These are phyloP conservation scores for Catalaphyllia jardinei DNA, from an alignment of 64 coral and sea anemone species.

Conservation along the genomic window DNA sequence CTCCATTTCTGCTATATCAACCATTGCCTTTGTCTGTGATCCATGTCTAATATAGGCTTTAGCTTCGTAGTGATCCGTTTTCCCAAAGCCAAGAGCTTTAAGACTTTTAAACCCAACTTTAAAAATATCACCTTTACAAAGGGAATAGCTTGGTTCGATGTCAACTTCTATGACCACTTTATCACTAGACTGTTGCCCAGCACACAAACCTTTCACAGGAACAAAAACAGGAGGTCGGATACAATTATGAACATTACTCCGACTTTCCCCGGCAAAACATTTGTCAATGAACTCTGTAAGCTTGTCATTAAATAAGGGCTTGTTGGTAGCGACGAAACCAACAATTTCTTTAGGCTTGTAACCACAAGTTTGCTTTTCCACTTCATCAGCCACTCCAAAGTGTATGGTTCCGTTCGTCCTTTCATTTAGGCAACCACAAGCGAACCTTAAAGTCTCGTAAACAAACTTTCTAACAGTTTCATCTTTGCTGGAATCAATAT, in stretches of 20 bases:
- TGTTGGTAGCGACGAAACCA: background rate
- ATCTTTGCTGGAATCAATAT: background rate
- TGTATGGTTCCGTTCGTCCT: slow-evolving; percentile 62
- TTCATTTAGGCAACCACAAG: slow-evolving; percentile 53
- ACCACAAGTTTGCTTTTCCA: background rate
- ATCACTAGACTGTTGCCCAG: background rate
- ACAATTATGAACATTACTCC: slow-evolving; percentile 56
- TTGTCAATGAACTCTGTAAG: slow-evolving; percentile 62
- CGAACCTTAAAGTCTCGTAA: slow-evolving; percentile 43
- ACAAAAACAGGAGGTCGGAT: slow-evolving; percentile 61
- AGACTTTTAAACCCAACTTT: slow-evolving; percentile 2
- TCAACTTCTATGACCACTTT: slow-evolving; percentile 68
- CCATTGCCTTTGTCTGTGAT: slow-evolving; percentile 10
- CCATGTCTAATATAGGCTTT: slow-evolving; percentile 39
- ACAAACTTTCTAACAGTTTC: slow-evolving; percentile 39
- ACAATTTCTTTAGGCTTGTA: slow-evolving; percentile 42
- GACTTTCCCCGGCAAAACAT: slow-evolving; percentile 43
- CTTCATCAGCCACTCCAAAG: slow-evolving; percentile 58
- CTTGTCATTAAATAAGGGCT: slow-evolving; percentile 23
- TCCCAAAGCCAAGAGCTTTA: background rate
- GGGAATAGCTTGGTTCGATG: slow-evolving; percentile 39
- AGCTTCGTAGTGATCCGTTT: background rate
- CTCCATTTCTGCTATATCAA: background rate
- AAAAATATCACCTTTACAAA: slow-evolving; percentile 23
- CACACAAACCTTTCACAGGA: background rate